Conservation (phyloP, 2,888 invertebrate species). For the Macroteleia sp. region DNA sequence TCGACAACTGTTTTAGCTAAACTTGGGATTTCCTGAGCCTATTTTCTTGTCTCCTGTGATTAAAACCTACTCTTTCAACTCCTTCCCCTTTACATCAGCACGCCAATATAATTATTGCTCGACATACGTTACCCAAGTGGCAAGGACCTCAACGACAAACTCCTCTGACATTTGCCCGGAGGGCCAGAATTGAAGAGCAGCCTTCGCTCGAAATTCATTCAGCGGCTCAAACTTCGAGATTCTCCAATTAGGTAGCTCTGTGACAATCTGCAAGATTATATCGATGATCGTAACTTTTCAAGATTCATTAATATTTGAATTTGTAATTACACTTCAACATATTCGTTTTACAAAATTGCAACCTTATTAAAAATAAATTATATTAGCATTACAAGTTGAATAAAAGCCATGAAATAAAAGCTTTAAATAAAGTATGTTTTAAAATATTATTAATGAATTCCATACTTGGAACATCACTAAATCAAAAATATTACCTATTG, state of each 20-base stretch:
- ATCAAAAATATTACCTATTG: too few species aligned
- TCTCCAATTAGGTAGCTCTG: slow-evolving; percentile 77
- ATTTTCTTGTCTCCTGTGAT: slow-evolving; percentile 78
- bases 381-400: too few species aligned
- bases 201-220: slow-evolving; percentile 77
- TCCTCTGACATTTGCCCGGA: slow-evolving; percentile 69
- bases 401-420: too few species aligned
- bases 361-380: slow-evolving; percentile 7
- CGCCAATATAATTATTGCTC: slow-evolving; percentile 77
- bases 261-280: slow-evolving; percentile 65
- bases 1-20: slow-evolving; percentile 79
- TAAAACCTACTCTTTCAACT: slow-evolving; percentile 73
- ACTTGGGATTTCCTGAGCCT: slow-evolving; percentile 73
- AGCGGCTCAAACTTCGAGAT: slow-evolving; percentile 75
- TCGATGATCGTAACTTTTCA: slow-evolving; percentile 61
- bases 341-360: too few species aligned
- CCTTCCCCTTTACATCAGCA: slow-evolving; percentile 66
- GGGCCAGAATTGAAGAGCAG: slow-evolving; percentile 77
- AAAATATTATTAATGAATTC: too few species aligned
- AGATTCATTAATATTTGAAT: slow-evolving; percentile 62
- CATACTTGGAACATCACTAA: too few species aligned
- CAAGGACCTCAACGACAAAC: slow-evolving; percentile 66
- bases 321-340: slow-evolving; percentile 34
- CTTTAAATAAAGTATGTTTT: too few species aligned
- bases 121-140: slow-evolving; percentile 75